phyloP scores from a whole-genome alignment of 1,140 invertebrate species.

The Cotesia typhae region DNA sequence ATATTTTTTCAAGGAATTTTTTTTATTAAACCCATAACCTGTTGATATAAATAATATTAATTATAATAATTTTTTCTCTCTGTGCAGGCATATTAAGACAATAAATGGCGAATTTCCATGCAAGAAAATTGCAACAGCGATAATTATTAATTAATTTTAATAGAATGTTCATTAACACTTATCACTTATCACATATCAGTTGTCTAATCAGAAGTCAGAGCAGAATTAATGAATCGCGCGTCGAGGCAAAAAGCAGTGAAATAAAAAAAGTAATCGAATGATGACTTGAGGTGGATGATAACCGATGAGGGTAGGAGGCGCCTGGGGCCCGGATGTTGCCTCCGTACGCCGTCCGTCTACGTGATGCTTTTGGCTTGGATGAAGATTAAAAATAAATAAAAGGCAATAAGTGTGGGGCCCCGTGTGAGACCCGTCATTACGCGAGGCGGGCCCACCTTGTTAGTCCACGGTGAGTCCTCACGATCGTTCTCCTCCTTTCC shows the following conservation, averaged over 20 bases:
- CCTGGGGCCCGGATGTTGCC: slow-evolving; percentile 61
- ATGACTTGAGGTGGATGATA: slow-evolving; percentile 1
- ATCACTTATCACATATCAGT: background rate
- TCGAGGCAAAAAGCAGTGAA: background rate
- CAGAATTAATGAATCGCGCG: background rate
- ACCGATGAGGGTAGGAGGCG: slow-evolving; percentile 31
- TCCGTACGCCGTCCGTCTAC: slow-evolving; percentile 45
- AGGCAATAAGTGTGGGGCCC: slow-evolving; percentile 65
- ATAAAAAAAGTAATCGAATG: slow-evolving; percentile 4
- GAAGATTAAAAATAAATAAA: slow-evolving; percentile 66
- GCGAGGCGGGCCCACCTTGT: slow-evolving; percentile 66
- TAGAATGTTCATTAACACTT: background rate
- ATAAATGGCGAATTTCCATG: too few species aligned
- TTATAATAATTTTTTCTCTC: too few species aligned
- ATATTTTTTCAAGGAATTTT: too few species aligned
- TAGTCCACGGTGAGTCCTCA: slow-evolving; percentile 55
- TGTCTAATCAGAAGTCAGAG: background rate
- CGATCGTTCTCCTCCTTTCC: slow-evolving; percentile 42
- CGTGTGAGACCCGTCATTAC: slow-evolving; percentile 66
- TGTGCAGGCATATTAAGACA: too few species aligned
- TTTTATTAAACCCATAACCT: too few species aligned
- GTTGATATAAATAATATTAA: too few species aligned
- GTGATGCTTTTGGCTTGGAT: slow-evolving; percentile 38
- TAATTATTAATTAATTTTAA: too few species aligned
- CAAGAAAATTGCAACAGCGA: too few species aligned